Base-by-base conservation (phyloP, 2,113 vertebrate genomes). In the Symphodus melops region DNA sequence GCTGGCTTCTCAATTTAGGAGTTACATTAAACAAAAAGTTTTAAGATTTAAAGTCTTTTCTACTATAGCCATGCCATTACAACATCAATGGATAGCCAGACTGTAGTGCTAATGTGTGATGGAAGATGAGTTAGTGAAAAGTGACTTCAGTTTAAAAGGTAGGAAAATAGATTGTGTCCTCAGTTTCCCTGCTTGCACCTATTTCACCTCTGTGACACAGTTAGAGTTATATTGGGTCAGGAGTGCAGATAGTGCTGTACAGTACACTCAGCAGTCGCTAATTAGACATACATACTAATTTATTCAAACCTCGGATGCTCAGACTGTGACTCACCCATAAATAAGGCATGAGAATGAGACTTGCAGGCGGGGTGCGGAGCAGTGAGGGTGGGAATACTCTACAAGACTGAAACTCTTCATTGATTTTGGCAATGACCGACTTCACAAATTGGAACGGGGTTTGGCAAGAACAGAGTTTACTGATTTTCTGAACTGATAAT, bases 221-320 rank as follows among this genome's bases (percentile, higher is more conserved):
- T 8, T 8, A 4, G 0, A 5, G 28, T 28, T 37, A 20, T 33
- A 16, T 11, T 49, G n/a, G 56, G 6, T 19, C 69, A 54, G 64
- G 36, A 67, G 65, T 20, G 11, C 39, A 33, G 59, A 60, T 28
- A 33, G 41, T 33, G 23, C n/a, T 52, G 20, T 28, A 9, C 33
- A 28, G 55, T 14, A 53, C 44, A 53, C 16, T 46, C 36, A n/a
- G 9, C 44, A 25, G 33, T 21, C 1, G 0, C 39, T 68, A 76
- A 75, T 76, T 57, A 62, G 63, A n/a, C 39, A 37, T 37, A 63
- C 16, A 21, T 16, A 21, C 23, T 57, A 23, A 79, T 68, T 28
- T 71, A 75, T 84, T 71, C 28, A 67, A 65, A 20, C 36, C 42
- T 56, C 11, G 56, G 55, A 67, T 4, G 16, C 58, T n/a, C 56